These are phyloP conservation scores for Enhydra lutris DNA, from an alignment of 2,113 vertebrate species.

Conservation along the genomic window DNA sequence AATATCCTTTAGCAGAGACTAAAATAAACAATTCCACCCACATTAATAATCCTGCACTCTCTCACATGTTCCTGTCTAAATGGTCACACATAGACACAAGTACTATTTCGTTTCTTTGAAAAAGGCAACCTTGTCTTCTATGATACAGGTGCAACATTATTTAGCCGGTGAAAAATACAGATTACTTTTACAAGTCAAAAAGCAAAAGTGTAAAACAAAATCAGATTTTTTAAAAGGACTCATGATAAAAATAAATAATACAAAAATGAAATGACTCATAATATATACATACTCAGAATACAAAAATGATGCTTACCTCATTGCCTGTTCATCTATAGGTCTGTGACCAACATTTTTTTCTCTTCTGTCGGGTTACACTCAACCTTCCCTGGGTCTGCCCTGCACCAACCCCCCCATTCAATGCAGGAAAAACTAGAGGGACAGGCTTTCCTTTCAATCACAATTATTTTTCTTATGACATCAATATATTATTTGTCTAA, in stretches of 20 bases:
- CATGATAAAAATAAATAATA: background rate
- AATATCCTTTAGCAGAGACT: background rate
- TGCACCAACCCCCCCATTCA: background rate
- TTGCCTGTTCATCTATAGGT: background rate
- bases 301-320: background rate
- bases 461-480: background rate
- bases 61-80: background rate
- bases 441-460: background rate
- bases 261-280: background rate
- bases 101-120: background rate
- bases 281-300: background rate
- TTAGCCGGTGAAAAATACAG: background rate
- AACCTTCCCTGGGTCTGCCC: background rate
- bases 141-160: background rate
- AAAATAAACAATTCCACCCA: conserved; percentile 2
- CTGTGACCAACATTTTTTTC: background rate
- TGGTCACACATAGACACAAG: background rate
- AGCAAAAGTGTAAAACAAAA: background rate
- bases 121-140: background rate
- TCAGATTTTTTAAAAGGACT: background rate
- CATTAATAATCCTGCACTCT: background rate
- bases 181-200: background rate
- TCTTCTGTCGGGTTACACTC: background rate
- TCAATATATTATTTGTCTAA: background rate
- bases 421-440: background rate